Conservation (phyloP, 2,113 vertebrate genomes). For the Brienomyrus brachyistius region DNA sequence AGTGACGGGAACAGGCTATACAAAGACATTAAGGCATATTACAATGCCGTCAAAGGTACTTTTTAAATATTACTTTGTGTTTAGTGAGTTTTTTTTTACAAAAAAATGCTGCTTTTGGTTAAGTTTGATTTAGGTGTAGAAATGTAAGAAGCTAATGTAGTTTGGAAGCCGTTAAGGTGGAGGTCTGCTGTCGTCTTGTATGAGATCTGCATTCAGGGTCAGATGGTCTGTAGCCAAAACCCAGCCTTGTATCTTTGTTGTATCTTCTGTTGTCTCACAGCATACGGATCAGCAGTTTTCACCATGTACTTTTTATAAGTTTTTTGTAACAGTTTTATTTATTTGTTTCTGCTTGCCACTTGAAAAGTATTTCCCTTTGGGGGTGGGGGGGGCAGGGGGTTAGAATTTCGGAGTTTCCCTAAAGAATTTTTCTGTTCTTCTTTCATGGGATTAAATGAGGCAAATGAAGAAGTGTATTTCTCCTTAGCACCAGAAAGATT, state of each 20-base stretch:
- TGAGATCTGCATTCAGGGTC: not conserved
- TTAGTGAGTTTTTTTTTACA: not conserved
- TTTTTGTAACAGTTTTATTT: not conserved
- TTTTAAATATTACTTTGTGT: not conserved
- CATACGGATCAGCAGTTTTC: not conserved
- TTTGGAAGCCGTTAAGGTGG: not conserved
- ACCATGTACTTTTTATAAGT: not conserved
- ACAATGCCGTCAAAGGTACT: slow-evolving; percentile 77
- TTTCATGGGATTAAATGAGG: slow-evolving; percentile 2
- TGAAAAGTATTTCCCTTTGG: not conserved
- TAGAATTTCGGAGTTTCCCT: not conserved
- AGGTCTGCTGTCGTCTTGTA: not conserved
- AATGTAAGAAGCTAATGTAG: not conserved
- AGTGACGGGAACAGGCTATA: slow-evolving; percentile 71
- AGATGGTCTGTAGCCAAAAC: not conserved
- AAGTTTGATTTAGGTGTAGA: not conserved
- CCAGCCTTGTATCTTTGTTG: not conserved
- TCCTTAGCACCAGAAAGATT: slow-evolving; percentile 17
- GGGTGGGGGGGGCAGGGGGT: not conserved
- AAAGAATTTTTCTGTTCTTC: not conserved
- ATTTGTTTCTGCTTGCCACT: not conserved
- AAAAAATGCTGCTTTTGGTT: not conserved
- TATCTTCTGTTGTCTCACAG: not conserved
- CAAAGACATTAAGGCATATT: slow-evolving; percentile 83
- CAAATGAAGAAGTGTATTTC: slow-evolving; percentile 37